Evolutionary conservation across 2,888 invertebrate genomes (phyloP).

Genomic region (Parnassius mnemosyne): DNA sequence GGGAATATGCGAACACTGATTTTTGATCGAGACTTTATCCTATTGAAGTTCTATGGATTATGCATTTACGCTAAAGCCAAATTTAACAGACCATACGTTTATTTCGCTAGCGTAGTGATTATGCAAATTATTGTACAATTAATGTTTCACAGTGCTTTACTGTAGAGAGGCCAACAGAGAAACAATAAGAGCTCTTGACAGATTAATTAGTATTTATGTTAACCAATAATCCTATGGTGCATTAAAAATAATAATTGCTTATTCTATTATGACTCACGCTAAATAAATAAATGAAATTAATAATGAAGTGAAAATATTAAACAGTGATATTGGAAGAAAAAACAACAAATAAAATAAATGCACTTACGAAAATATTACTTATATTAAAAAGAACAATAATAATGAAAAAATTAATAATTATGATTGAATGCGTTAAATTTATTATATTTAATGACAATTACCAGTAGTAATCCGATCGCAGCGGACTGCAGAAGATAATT

Average conservation of each 20-base stretch:
- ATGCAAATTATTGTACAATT: too few relatives aligned
- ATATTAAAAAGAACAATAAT: slow-evolving; percentile 40
- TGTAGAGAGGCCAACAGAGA: too few relatives aligned
- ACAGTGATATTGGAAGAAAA: slow-evolving; percentile 8
- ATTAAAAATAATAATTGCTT: neutral
- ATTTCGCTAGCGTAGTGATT: too few relatives aligned
- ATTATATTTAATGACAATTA: slow-evolving; percentile 72
- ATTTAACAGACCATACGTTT: too few relatives aligned
- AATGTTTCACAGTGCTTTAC: too few relatives aligned
- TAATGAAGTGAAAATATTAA: slow-evolving; percentile 26
- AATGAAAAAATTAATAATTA: slow-evolving; percentile 44
- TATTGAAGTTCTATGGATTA: too few relatives aligned
- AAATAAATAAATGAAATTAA: slow-evolving; percentile 28
- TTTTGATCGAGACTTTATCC: too few relatives aligned
- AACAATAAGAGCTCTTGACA: too few relatives aligned
- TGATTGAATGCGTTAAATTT: slow-evolving; percentile 49
- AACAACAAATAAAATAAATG: slow-evolving; percentile 24
- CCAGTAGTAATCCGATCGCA: slow-evolving; percentile 88
- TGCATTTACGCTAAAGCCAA: too few relatives aligned
- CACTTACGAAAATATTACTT: slow-evolving; percentile 25
- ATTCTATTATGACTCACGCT: slow-evolving; percentile 3
- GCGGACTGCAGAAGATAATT: slow-evolving; percentile 84
- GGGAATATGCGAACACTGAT: too few relatives aligned
- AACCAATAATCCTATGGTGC: neutral
- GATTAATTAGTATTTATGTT: too few relatives aligned